Percentiles rank a stretch among this genome's conserved stretches.
phyloP scores from a whole-genome alignment of 2,113 vertebrate species.

The Engystomops pustulosus region DNA sequence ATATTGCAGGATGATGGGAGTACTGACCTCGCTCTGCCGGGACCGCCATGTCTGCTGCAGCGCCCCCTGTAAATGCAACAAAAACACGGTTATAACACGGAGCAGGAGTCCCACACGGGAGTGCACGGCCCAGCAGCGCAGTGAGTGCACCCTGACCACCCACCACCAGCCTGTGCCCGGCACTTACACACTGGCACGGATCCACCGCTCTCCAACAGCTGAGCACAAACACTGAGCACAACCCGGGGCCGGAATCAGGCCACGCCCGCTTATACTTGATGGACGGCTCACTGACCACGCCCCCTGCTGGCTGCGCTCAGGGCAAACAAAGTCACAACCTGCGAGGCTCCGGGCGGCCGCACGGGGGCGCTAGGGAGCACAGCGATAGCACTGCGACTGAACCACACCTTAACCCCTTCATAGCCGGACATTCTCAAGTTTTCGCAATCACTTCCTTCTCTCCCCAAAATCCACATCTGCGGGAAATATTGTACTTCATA shows the following conservation, averaged over 20 bases:
- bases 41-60: background rate
- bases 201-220: background rate
- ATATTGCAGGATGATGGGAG: no score
- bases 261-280: background rate
- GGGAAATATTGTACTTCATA: no score
- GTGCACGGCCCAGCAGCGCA: no score
- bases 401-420: no score
- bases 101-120: no score
- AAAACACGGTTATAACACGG: background rate
- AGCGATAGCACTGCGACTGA: no score
- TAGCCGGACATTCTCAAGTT: no score
- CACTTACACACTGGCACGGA: background rate
- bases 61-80: background rate
- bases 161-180: no score
- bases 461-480: no score
- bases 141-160: no score
- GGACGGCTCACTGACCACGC: background rate
- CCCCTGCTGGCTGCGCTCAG: background rate
- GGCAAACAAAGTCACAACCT: background rate
- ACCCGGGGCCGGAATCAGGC: no score
- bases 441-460: no score
- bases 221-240: background rate
- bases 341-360: background rate
- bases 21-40: conserved; percentile 40
- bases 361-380: background rate